Percentiles rank a stretch among this genome's conserved stretches.
phyloP scores from a whole-genome alignment of 2,113 vertebrate species.

The Vulpes ferrilata region DNA sequence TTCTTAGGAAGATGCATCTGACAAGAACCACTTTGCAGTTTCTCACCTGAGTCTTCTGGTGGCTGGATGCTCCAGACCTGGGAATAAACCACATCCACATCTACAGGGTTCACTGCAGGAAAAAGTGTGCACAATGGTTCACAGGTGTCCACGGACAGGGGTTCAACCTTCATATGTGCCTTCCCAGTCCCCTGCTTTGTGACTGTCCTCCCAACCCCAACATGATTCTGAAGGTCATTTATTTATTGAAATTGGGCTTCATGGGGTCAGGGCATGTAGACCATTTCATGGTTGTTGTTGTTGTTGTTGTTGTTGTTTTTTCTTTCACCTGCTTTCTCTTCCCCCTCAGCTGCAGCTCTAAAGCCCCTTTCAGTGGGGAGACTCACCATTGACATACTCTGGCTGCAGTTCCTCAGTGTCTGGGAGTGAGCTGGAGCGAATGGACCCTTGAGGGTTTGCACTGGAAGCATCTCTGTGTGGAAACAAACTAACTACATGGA shows the following conservation, averaged over 20 bases:
- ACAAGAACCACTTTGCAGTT: not conserved
- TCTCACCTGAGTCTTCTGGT: not conserved
- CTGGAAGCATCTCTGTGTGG: not conserved
- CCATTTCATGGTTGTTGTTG: no score
- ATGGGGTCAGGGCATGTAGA: not conserved
- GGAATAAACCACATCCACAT: not conserved
- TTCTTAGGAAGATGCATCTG: not conserved
- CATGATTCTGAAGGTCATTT: not conserved
- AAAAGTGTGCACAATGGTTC: not conserved
- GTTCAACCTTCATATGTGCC: not conserved
- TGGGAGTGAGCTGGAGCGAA: not conserved
- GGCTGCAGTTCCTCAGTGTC: not conserved
- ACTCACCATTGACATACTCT: conserved; percentile 29
- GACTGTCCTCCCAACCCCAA: not conserved
- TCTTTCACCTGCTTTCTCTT: not conserved
- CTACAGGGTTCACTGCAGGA: not conserved
- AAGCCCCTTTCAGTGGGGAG: not conserved
- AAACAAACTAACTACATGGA: not conserved
- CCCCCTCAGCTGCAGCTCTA: not conserved
- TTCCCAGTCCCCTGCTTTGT: not conserved
- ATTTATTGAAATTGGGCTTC: not conserved
- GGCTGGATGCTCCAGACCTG: not conserved
- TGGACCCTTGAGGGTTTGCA: not conserved
- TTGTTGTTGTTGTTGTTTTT: no score
- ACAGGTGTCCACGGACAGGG: not conserved